Evolutionary conservation across 37 sponge, comb jelly and placozoan species (phyloP), one percentile per base, ranked within the genome.

Genomic region (Tethya wilhelma): DNA sequence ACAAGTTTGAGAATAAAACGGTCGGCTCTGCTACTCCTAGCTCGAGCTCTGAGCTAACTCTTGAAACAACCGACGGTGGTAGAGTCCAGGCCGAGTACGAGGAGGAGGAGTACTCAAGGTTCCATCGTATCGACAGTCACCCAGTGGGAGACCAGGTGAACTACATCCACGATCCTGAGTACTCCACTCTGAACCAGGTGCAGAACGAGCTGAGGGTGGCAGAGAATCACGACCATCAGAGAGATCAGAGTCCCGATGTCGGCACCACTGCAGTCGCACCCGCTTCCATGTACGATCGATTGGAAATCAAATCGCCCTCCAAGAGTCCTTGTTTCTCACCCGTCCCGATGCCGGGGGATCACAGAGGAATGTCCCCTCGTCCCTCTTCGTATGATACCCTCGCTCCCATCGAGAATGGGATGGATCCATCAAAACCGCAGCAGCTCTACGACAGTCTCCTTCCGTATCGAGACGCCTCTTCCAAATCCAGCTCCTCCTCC

Each of bases 401-500:
- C 4, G 66, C 66, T 64, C 66, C 66, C 2, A 31, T 64, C 7
- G n/a, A n/a, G n/a, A n/a, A n/a, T n/a, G n/a, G n/a, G n/a, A n/a
- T n/a, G n/a, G n/a, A n/a, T n/a, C n/a, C n/a, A n/a, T n/a, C n/a
- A n/a, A n/a, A n/a, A n/a, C n/a, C n/a, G n/a, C n/a, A n/a, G n/a
- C n/a, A n/a, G 0, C 60, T 40, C 29, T 62, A 77, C 41, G 77
- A 77, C 32, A 39, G 29, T 19, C 46, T 77, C 7, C 19, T 36
- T 1, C 64, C 67, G 22, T 7, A 42, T 23, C 6, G 22, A 4
- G 2, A 33, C 20, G 49, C 0, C 4, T n/a, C n/a, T n/a, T 1
- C 30, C 2, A 65, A 66, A 33, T 78, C 79, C 34, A 37, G 38
- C 38, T 78, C 79, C 25, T 77, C 78, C 31, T 78, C 79, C 44